phyloP scores from a whole-genome alignment of 2,888 invertebrate species.

The Pristionchus entomophagus region DNA sequence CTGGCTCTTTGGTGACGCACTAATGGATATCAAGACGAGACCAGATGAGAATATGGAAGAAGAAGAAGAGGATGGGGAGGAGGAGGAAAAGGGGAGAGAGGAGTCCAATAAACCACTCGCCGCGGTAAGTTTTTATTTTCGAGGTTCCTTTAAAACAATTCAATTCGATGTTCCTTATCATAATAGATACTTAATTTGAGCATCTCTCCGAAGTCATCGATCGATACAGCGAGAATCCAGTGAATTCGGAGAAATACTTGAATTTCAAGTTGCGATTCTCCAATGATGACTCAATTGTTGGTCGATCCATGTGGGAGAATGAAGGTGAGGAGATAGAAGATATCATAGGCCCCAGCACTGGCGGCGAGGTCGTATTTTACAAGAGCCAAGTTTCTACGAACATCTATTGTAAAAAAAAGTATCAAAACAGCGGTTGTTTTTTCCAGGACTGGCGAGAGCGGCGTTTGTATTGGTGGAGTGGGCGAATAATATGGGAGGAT shows the following conservation, averaged over 20 bases:
- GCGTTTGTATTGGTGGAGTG: neutral
- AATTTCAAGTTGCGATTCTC: neutral
- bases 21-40: neutral
- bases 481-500: neutral
- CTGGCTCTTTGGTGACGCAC: neutral
- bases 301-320: neutral
- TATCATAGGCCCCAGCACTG: too few species aligned
- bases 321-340: neutral
- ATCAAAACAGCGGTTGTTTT: too few species aligned
- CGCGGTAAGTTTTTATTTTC: too few species aligned
- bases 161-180: too few species aligned
- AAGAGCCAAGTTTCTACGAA: too few species aligned
- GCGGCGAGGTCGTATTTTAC: too few species aligned
- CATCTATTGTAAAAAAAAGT: too few species aligned
- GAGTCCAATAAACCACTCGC: neutral
- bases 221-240: neutral
- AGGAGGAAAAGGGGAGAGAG: neutral
- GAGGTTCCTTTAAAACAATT: too few species aligned
- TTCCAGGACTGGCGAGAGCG: neutral
- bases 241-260: neutral
- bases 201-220: neutral
- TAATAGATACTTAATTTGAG: too few species aligned
- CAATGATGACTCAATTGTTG: neutral
- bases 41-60: neutral
- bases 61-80: neutral